Evolutionary conservation across 2,797 vertebrate genomes (phyloP), one percentile per base, ranked within the genome.

Genomic region (Spinus olivaceus): DNA sequence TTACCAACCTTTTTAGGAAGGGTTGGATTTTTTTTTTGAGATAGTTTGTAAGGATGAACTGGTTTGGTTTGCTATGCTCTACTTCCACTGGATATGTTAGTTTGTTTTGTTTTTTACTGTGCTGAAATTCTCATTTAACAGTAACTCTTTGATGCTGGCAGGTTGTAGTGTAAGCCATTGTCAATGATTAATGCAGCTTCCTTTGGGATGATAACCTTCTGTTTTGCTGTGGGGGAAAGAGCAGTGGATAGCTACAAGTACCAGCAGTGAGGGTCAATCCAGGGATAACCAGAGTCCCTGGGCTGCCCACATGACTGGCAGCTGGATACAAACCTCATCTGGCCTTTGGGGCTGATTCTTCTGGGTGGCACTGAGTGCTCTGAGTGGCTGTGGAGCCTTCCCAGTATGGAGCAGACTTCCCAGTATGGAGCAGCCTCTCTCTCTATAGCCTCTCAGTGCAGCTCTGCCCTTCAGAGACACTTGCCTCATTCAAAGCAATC

Each of bases 261-360:
- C 3, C 23, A 64, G 47, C 17, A 57, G 5, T 1, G 1, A 33
- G 59, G 61, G 59, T 25, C 2, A 0, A 0, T 35, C 14, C 24
- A 19, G 59, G 37, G 39, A 24, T 16, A 53, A 21, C 20, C 16
- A 10, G 14, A 47, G 30, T 28, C 73, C 27, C 28, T 46, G 25
- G 22, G 27, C 54, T 81, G 21, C 19, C 2, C 4, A 24, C 1
- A 1, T 37, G 46, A 46, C 32, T 72, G 1, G 30, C 49, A 64
- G 8, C 28, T 7, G 8, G 17, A 63, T 11, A 2, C 3, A 33
- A 70, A 32, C 12, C 41, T 70, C 27, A 14, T 8, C 0, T 0
- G 12, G 28, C 32, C 6, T 53, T 71, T 32, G 27, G 57, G 33
- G 6, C 30, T 56, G 33, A 12, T 64, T 81, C 3, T 91, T 88